phyloP scores from a whole-genome alignment of 2,888 invertebrate genomes.

The Margaritifera margaritifera region DNA sequence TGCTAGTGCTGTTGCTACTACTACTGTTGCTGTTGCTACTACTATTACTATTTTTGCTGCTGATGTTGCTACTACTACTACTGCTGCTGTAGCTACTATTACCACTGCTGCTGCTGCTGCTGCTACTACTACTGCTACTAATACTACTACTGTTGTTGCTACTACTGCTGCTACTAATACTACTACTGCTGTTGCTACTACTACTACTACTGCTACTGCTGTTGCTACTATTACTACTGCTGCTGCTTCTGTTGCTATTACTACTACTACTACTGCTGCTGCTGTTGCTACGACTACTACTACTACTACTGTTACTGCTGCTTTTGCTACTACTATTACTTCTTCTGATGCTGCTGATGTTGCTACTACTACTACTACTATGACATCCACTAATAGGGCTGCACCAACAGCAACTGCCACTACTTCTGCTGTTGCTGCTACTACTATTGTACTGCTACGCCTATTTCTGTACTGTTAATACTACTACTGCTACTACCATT shows the following conservation, averaged over 20 bases:
- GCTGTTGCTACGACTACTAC: conserved; percentile 12
- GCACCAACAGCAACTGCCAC: conserved; percentile 1
- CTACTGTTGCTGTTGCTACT: conserved; percentile 2
- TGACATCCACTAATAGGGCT: conserved; percentile 1
- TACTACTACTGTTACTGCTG: conserved; percentile 7
- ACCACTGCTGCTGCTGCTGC: conserved; percentile 10
- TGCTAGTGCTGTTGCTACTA: conserved; percentile 8
- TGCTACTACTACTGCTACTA: conserved; percentile 8
- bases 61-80: conserved; percentile 5
- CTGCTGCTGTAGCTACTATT: conserved; percentile 3
- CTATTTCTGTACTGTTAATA: too few relatives aligned
- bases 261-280: conserved; percentile 14
- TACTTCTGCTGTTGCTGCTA: not conserved
- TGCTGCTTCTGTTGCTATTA: conserved; percentile 10
- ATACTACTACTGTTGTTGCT: conserved; percentile 4
- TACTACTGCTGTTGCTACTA: conserved; percentile 8
- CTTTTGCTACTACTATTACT: conserved; percentile 7
- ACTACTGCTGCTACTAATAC: not conserved
- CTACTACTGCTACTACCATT: too few relatives aligned
- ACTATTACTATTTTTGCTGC: conserved; percentile 2
- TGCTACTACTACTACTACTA: conserved; percentile 7
- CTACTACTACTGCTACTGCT: conserved; percentile 4
- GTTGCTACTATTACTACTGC: conserved; percentile 10
- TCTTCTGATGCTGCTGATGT: conserved; percentile 3
- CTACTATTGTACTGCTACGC: too few relatives aligned